Conservation (phyloP, 35 echinoderm and acorn worm genomes). For the Stichopus chloronotus region DNA sequence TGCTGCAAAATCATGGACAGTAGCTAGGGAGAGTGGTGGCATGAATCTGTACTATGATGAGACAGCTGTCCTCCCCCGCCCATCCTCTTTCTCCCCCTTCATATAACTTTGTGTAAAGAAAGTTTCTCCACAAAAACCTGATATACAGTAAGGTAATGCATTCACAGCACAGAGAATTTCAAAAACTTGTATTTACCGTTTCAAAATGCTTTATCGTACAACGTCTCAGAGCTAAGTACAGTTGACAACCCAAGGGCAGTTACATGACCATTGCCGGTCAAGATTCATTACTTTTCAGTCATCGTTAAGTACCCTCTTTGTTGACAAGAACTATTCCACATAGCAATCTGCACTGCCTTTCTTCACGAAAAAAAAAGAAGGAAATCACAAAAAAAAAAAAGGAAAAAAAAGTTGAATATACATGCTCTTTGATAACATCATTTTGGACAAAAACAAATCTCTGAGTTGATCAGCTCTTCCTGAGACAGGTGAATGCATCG, state of each 20-base stretch:
- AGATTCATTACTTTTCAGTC: not conserved
- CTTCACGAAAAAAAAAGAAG: not conserved
- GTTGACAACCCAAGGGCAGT: slow-evolving; percentile 33
- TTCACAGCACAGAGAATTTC: too few relatives aligned
- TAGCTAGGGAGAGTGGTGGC: too few relatives aligned
- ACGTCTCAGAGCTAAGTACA: slow-evolving; percentile 13
- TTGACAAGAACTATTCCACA: not conserved
- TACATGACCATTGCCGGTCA: slow-evolving; percentile 3
- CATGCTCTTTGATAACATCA: not conserved
- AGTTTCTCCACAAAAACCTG: too few relatives aligned
- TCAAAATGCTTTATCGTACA: not conserved
- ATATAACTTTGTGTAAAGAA: too few relatives aligned
- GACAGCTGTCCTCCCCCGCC: too few relatives aligned
- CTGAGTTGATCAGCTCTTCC: not conserved
- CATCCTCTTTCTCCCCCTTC: too few relatives aligned
- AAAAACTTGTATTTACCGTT: too few relatives aligned
- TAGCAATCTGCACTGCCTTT: not conserved
- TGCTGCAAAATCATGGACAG: too few relatives aligned
- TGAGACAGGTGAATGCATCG: not conserved
- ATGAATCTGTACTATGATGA: too few relatives aligned
- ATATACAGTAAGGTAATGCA: too few relatives aligned
- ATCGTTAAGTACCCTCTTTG: not conserved
- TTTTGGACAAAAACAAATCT: not conserved
- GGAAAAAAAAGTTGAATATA: not conserved
- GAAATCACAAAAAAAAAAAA: too few relatives aligned